Conservation (phyloP, 1,140 invertebrate species). For the Mylabris phalerata region DNA sequence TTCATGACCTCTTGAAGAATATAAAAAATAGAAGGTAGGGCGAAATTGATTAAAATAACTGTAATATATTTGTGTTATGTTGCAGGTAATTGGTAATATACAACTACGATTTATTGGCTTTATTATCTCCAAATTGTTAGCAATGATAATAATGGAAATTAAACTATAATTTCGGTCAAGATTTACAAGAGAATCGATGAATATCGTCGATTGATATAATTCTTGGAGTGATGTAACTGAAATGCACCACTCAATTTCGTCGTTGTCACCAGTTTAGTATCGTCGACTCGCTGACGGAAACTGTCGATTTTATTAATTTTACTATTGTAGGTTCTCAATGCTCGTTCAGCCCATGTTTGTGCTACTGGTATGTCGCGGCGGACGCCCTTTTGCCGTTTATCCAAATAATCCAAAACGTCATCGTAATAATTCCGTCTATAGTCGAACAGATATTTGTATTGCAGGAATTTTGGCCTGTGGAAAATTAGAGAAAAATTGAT, state of each 20-base stretch:
- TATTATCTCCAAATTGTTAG: neutral
- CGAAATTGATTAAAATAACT: no score
- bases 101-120: no score
- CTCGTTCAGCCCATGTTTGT: conserved; percentile 75
- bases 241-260: conserved; percentile 34
- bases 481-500: neutral
- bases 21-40: no score
- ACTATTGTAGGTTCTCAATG: conserved; percentile 59
- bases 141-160: neutral
- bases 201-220: conserved; percentile 34
- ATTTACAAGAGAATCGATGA: conserved; percentile 2
- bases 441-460: conserved; percentile 75
- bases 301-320: conserved; percentile 37
- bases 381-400: conserved; percentile 63
- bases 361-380: conserved; percentile 61
- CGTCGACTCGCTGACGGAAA: conserved; percentile 25
- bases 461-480: conserved; percentile 64
- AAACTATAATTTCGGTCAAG: neutral
- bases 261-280: conserved; percentile 33
- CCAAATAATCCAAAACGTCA: conserved; percentile 73
- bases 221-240: conserved; percentile 34
- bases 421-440: conserved; percentile 79
- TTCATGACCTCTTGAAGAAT: neutral
- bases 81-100: no score
- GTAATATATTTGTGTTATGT: no score